Evolutionary conservation across 2,888 invertebrate species (phyloP), one percentile per base, ranked within the genome.

Genomic region (Balanococcus diminutus): DNA sequence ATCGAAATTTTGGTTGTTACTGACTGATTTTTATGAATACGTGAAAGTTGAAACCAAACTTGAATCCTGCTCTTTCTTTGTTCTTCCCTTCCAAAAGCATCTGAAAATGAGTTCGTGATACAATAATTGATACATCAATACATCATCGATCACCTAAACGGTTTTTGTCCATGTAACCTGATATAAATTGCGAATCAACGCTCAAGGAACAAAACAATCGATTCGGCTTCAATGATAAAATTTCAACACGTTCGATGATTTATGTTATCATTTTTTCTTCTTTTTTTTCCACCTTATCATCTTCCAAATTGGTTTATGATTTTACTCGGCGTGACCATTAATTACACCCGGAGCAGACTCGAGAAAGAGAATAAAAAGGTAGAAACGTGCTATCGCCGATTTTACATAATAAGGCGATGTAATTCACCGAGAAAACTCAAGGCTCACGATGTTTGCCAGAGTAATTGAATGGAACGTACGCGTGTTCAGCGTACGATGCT

Each of bases 381-480:
- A 36, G n/a, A 75, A 75, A 32, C 75, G 75, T 75, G 75, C 75
- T 22, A 67, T 67, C 25, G 61, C 28, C 32, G 75, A 75, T 75
- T 75, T 32, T 51, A 51, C 51, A 51, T 51, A 51, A 51, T 19
- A 51, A n/a, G 19, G 19, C 51, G 75, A 75, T n/a, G 11, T 11
- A 67, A 67, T 67, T 25, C 61, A 67, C 61, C 25, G 61, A 67
- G 61, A 67, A 67, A 67, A 67, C 61, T 28, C 11, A 1, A 22
- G 32, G 75, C n/a, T 31, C 75, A 75, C 75, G 75, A 75, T 75
- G 32, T 75, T 75, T 75, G 32, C 32, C 11, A 3, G 22, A 75
- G 32, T 75, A 75, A 75, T 67, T 67, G 61, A 67, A 67, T 25
- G 61, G 25, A 75, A 75, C 75, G 25, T 31, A 75, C 75, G 75